These are phyloP conservation scores for Galeopsomyia nigrocyanea DNA, from an alignment of 2,888 invertebrate species.

Conservation along the genomic window DNA sequence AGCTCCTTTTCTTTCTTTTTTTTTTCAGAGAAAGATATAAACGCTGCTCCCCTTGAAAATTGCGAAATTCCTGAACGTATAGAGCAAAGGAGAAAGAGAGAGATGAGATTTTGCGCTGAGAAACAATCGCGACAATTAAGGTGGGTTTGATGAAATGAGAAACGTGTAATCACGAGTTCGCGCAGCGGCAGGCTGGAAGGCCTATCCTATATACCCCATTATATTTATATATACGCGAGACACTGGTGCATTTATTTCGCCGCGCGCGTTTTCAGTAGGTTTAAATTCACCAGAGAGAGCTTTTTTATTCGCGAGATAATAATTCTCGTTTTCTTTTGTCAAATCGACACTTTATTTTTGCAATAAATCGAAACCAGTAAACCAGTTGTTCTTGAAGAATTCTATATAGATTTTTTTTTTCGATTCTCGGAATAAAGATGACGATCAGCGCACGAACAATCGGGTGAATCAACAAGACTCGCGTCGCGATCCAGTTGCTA, in stretches of 20 bases:
- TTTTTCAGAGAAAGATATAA: not conserved
- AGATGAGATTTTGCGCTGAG: conserved; percentile 32
- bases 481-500: conserved; percentile 6
- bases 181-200: too few species aligned
- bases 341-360: not conserved
- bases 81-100: conserved; percentile 3
- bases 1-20: too few species aligned
- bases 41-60: conserved; percentile 54
- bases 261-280: not conserved
- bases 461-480: conserved; percentile 16
- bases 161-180: conserved; percentile 15
- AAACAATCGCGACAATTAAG: conserved; percentile 38
- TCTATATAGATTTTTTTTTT: too few species aligned
- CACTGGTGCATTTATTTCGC: not conserved
- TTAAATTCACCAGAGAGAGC: too few species aligned
- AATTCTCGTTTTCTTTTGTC: too few species aligned
- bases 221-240: too few species aligned
- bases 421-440: conserved; percentile 19
- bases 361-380: not conserved
- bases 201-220: too few species aligned
- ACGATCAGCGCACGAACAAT: not conserved
- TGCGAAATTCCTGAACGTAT: conserved; percentile 60
- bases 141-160: conserved; percentile 29
- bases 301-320: too few species aligned
- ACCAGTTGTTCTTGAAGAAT: too few species aligned